Conservation (phyloP, 2,888 invertebrate species). For the Mesodorylaimus sp. region DNA sequence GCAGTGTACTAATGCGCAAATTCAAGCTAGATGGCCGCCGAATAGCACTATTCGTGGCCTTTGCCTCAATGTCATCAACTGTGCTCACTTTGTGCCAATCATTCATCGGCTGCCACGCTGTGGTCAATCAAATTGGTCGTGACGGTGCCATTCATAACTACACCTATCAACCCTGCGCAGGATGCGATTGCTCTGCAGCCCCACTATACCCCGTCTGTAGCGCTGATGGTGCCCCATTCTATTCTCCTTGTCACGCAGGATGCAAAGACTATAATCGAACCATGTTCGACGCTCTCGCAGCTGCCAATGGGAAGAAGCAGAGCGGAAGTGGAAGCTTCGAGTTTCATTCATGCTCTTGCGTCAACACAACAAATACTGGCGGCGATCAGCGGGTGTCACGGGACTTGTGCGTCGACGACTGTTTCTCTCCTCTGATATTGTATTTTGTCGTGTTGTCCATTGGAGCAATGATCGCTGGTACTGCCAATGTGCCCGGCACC, state of each 20-base stretch:
- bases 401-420: constrained; percentile 11
- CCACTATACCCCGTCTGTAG: constrained; percentile 31
- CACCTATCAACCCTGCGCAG: constrained; percentile 28
- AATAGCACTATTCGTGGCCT: constrained; percentile 21
- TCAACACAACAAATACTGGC: too few relatives aligned
- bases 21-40: constrained; percentile 18
- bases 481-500: constrained; percentile 23
- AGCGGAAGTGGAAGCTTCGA: too few relatives aligned
- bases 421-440: constrained; percentile 14
- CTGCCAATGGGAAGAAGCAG: too few relatives aligned
- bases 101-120: constrained; percentile 24
- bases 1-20: constrained; percentile 19
- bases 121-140: constrained; percentile 21
- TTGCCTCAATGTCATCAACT: constrained; percentile 21
- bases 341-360: constrained; percentile 3
- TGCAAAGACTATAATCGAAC: constrained; percentile 17
- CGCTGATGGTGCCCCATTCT: constrained; percentile 23
- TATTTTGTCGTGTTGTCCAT: constrained; percentile 14
- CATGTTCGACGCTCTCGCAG: too few relatives aligned
- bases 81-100: constrained; percentile 22
- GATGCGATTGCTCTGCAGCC: constrained; percentile 28
- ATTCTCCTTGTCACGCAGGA: constrained; percentile 31
- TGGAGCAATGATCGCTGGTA: constrained; percentile 25
- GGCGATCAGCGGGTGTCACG: constrained; percentile 6
- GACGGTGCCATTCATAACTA: too few relatives aligned